Conservation (phyloP, 2,797 vertebrate genomes). For the Crocodylus rhombifer region DNA sequence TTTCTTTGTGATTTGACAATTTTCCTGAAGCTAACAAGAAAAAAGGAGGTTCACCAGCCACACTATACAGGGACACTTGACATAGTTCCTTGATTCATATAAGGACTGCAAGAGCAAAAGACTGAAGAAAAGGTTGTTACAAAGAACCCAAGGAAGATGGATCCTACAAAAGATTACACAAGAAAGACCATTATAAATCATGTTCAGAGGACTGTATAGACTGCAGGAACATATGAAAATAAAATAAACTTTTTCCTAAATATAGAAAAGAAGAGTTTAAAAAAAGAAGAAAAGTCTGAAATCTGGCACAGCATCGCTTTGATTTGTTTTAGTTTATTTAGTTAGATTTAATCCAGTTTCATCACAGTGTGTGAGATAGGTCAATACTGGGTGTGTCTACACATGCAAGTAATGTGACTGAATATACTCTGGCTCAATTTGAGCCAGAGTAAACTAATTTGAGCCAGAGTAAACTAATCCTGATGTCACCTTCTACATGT, state of each 20-base stretch:
- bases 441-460: no score
- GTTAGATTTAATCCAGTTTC: background rate
- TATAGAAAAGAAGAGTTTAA: conserved; percentile 35
- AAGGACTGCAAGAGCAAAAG: conserved; percentile 30
- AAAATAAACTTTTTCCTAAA: conserved; percentile 33
- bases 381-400: background rate
- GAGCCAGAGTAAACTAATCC: no score
- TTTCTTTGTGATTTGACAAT: conserved; percentile 23
- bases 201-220: conserved; percentile 25
- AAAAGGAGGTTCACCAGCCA: background rate
- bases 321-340: conserved; percentile 46
- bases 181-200: conserved; percentile 42
- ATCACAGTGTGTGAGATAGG: background rate
- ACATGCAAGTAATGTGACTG: conserved; percentile 46
- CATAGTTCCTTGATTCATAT: conserved; percentile 35
- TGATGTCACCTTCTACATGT: no score
- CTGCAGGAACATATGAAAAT: conserved; percentile 16
- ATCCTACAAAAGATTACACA: conserved; percentile 34
- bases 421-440: background rate
- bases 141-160: conserved; percentile 33
- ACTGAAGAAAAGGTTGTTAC: conserved; percentile 16
- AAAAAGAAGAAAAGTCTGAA: conserved; percentile 20
- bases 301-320: conserved; percentile 30
- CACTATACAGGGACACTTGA: background rate
- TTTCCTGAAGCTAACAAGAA: background rate